phyloP scores from a whole-genome alignment of 2,888 invertebrate species.

The Holacanthella duospinosa region DNA sequence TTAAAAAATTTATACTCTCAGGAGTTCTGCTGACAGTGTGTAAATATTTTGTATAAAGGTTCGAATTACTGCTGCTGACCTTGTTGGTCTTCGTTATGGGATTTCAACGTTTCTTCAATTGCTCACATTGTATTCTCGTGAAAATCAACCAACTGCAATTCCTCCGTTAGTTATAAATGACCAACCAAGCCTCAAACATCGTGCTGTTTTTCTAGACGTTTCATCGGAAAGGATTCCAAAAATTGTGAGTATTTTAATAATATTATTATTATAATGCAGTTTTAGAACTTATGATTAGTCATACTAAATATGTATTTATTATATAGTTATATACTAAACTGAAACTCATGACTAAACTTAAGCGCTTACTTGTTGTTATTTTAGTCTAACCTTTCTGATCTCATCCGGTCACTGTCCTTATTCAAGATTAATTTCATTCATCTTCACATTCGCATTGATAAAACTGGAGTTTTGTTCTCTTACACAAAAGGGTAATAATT shows the following conservation, averaged over 20 bases:
- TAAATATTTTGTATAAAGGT: constrained; percentile 41
- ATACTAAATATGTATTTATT: background rate
- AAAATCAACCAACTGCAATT: constrained; percentile 39
- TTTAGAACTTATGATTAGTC: background rate
- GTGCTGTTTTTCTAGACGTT: constrained; percentile 52
- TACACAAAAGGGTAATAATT: constrained; percentile 43
- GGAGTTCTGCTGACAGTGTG: background rate
- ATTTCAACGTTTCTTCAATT: constrained; percentile 50
- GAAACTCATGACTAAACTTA: constrained; percentile 6
- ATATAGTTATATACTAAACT: constrained; percentile 1
- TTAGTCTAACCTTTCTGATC: constrained; percentile 44
- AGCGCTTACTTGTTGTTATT: constrained; percentile 18
- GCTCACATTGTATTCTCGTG: constrained; percentile 44
- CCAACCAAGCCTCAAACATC: constrained; percentile 48
- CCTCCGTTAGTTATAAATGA: constrained; percentile 48
- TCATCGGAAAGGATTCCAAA: constrained; percentile 49
- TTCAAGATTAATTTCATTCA: constrained; percentile 50
- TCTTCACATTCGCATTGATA: constrained; percentile 44
- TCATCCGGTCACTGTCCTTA: constrained; percentile 46
- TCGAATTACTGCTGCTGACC: constrained; percentile 48
- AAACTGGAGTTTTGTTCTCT: constrained; percentile 43
- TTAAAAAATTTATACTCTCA: constrained; percentile 7
- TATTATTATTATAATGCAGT: background rate
- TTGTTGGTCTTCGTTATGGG: constrained; percentile 50
- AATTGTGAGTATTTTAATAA: constrained; percentile 39